These are phyloP conservation scores for Xestia c-nigrum DNA, from an alignment of 2,888 invertebrate genomes.

Conservation along the genomic window DNA sequence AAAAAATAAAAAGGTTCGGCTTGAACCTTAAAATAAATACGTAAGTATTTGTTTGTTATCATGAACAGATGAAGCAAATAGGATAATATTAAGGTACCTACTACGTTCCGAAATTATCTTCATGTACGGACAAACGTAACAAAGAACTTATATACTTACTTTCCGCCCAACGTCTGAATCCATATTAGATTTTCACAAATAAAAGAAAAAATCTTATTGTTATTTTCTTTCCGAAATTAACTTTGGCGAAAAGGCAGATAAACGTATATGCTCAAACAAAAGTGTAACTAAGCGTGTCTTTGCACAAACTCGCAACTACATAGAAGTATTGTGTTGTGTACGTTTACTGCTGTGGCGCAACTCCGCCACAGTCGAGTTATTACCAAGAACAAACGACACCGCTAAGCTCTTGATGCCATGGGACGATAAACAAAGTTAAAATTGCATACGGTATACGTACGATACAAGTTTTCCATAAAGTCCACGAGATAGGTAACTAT, in stretches of 20 bases:
- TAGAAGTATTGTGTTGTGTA: conserved; percentile 56
- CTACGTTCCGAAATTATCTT: conserved; percentile 34
- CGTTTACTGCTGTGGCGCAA: conserved; percentile 47
- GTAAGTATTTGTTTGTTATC: conserved; percentile 19
- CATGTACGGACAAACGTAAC: conserved; percentile 37
- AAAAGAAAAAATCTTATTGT: conserved; percentile 42
- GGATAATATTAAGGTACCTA: conserved; percentile 23
- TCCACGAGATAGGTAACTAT: conserved; percentile 29
- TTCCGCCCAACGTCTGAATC: conserved; percentile 36
- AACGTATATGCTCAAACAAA: conserved; percentile 50
- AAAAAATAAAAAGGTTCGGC: conserved; percentile 19
- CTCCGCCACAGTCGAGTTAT: conserved; percentile 62
- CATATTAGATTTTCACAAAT: conserved; percentile 51
- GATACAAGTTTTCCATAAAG: conserved; percentile 22
- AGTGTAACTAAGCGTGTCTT: conserved; percentile 60
- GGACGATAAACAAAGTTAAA: conserved; percentile 47
- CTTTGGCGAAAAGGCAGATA: conserved; percentile 55
- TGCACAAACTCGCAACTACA: conserved; percentile 53
- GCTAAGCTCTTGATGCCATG: conserved; percentile 52
- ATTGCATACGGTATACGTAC: conserved; percentile 27
- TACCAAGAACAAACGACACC: conserved; percentile 58
- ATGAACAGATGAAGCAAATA: conserved; percentile 34
- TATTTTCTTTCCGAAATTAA: conserved; percentile 58
- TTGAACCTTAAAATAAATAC: conserved; percentile 12
- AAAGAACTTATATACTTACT: conserved; percentile 44